Conservation (phyloP, 2,888 invertebrate species). For the Athalia rosae region DNA sequence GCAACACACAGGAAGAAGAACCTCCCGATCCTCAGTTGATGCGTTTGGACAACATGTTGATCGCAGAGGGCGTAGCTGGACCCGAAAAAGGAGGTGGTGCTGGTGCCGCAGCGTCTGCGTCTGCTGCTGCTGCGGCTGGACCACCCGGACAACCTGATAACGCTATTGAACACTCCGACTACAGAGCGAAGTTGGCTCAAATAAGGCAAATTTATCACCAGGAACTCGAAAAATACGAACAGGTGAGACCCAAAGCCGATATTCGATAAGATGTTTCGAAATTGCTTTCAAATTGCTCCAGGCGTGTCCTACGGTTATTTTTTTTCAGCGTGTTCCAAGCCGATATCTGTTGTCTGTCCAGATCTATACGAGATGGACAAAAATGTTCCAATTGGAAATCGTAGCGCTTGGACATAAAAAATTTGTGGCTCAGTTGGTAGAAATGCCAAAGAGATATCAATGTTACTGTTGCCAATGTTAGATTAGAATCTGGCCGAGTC, state of each 20-base stretch:
- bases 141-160: slow-evolving; percentile 90
- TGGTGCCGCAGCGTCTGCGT: slow-evolving; percentile 92
- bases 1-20: slow-evolving; percentile 98
- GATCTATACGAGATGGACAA: too few relatives aligned
- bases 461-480: too few relatives aligned
- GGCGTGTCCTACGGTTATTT: too few relatives aligned
- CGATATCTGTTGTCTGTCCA: too few relatives aligned
- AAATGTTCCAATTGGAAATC: too few relatives aligned
- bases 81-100: slow-evolving; percentile 95
- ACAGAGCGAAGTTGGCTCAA: slow-evolving; percentile 98
- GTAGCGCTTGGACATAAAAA: too few relatives aligned
- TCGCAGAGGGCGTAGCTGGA: slow-evolving; percentile 98
- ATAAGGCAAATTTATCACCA: slow-evolving; percentile 99
- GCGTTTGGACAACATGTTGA: slow-evolving; percentile 99
- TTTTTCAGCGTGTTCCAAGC: too few relatives aligned
- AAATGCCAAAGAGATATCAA: too few relatives aligned
- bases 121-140: slow-evolving; percentile 83
- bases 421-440: too few relatives aligned
- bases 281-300: too few relatives aligned
- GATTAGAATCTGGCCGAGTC: too few relatives aligned
- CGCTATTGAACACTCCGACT: slow-evolving; percentile 99
- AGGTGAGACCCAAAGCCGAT: slow-evolving; percentile 75
- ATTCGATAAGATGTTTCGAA: too few relatives aligned
- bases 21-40: slow-evolving; percentile 98
- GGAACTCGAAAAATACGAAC: slow-evolving; percentile 99